phyloP scores from a whole-genome alignment of 2,113 vertebrate species.

The Naja naja region DNA sequence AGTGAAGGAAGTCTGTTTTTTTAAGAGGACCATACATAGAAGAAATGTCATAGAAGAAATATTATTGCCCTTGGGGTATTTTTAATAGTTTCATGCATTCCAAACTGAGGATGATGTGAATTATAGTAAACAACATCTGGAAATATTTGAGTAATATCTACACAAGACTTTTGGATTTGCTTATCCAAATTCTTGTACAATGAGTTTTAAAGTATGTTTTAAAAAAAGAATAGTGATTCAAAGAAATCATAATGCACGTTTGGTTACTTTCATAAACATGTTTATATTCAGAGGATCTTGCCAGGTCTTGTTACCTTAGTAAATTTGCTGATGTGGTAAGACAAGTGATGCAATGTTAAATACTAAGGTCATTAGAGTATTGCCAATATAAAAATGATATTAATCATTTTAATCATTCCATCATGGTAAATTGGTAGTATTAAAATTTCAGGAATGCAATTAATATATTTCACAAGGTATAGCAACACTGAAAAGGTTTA shows the following conservation, averaged over 20 bases:
- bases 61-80: neutral
- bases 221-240: slow-evolving; percentile 34
- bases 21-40: neutral
- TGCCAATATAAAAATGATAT: neutral
- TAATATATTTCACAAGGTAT: neutral
- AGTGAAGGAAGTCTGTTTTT: neutral
- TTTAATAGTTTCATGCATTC: neutral
- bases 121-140: neutral
- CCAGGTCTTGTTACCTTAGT: slow-evolving; percentile 39
- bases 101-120: neutral
- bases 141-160: neutral
- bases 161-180: neutral
- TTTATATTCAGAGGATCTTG: slow-evolving; percentile 47
- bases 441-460: neutral
- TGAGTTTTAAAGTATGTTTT: slow-evolving; percentile 46
- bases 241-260: slow-evolving; percentile 31
- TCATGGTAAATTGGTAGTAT: slow-evolving; percentile 2
- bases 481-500: neutral
- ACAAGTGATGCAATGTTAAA: slow-evolving; percentile 21
- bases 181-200: slow-evolving; percentile 24
- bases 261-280: slow-evolving; percentile 51
- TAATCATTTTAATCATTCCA: neutral
- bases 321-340: slow-evolving; percentile 31
- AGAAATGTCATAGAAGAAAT: neutral
- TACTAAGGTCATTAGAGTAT: slow-evolving; percentile 9